These are phyloP conservation scores for Cosmia pyralina DNA, from an alignment of 2,888 invertebrate species.

Conservation along the genomic window DNA sequence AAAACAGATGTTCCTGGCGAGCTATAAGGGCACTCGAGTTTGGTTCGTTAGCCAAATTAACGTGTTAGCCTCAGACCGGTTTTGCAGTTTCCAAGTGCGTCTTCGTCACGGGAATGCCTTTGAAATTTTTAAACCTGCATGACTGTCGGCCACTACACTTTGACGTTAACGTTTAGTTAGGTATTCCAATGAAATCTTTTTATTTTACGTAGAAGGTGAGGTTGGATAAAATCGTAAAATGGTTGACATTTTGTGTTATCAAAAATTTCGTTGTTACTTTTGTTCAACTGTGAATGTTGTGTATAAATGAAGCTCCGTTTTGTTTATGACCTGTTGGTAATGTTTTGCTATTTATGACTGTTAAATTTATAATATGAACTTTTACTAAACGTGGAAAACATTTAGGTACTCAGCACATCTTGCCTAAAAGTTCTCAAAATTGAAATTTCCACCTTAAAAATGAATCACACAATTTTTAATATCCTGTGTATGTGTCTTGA, in stretches of 20 bases:
- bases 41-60: constrained; percentile 87
- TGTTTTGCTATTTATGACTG: neutral
- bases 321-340: constrained; percentile 11
- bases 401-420: neutral
- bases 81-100: constrained; percentile 68
- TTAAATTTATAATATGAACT: neutral
- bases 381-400: neutral
- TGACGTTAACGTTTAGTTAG: constrained; percentile 45
- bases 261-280: constrained; percentile 11
- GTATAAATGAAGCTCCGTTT: constrained; percentile 2
- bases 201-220: constrained; percentile 4
- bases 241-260: neutral
- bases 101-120: constrained; percentile 71
- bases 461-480: too few species aligned
- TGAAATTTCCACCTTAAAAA: too few species aligned
- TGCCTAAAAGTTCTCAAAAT: neutral
- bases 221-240: constrained; percentile 3
- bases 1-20: constrained; percentile 74
- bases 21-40: constrained; percentile 77
- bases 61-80: constrained; percentile 76
- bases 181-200: constrained; percentile 31
- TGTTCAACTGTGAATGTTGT: constrained; percentile 1
- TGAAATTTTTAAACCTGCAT: constrained; percentile 64
- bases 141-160: constrained; percentile 49
- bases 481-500: too few species aligned